Evolutionary conservation across 2,797 vertebrate species (phyloP), one percentile per base, ranked within the genome.

Genomic region (Nothura maculosa): DNA sequence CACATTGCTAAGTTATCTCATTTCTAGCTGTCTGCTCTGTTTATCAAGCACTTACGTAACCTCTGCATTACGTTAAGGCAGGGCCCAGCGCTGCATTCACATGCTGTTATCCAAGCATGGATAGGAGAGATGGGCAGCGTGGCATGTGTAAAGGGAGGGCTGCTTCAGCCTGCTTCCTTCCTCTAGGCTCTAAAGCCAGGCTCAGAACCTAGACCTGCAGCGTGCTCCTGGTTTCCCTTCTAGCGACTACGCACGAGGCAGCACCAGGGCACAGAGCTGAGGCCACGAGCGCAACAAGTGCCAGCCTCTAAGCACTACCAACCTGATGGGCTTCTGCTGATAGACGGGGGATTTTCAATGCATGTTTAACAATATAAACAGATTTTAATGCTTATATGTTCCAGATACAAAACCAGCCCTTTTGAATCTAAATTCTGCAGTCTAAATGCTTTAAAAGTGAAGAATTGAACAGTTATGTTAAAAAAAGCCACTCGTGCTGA

Each of bases 1-100:
- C 82, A 79, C 90, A 85, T 38, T 82, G 81, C 70, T 55, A 85
- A 48, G 73, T 94, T 96, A 90, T 95, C 92, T 95, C 85, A 67
- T 85, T 90, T 85, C 58, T 81, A 93, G 84, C 86, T 94, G 92
- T 89, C 92, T 90, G 86, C 87, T 92, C 92, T 94, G 92, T 96
- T 96, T 95, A 92, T 92, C 92, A 64, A 93, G 79, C 84, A 92
- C 86, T 96, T 94, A 87, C 63, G 87, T 93, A 94, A 93, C 1
- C 66, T 83, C 66, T 12, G 1, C 93, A 91, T 93, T 87, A 36
- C 22, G 83, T 81, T 69, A 89, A 81, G 76, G 93, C 79, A 81
- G 85, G 66, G 36, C 74, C 12, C 0, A 75, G 90, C 89, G 87
- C 80, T 74, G 74, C 70, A 32, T 88, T 89, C 73, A 2, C 63